Evolutionary conservation across 1,140 invertebrate species (phyloP), one percentile per base, ranked within the genome.

Genomic region (Drosophila grimshawi): DNA sequence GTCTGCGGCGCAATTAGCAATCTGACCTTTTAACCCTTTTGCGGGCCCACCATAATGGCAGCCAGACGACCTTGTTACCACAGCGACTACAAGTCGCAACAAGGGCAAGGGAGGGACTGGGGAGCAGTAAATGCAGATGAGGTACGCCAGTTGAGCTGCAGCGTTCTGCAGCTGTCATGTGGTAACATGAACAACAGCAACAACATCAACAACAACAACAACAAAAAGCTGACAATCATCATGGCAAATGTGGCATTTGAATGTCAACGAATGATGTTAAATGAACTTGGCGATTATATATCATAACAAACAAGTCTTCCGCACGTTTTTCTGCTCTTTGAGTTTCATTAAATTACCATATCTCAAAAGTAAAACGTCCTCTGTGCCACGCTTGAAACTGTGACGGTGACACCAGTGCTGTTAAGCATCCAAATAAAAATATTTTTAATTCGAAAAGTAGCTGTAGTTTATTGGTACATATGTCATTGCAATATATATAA

Each of bases 21-120:
- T 88, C 80, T 88, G 83, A 88, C 83, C 83, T 88, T 88, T 88
- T 88, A 88, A 88, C 83, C 83, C 80, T 80, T 73, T 63, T 56
- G 78, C 45, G 76, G 67, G 73, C 52, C 69, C 53, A 61, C 68
- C 57, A 60, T 45, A 70, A 71, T 45, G 62, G 48, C 72, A 75
- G 64, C 70, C 74, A 56, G 43, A 52, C 83, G 83, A 88, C 85
- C 83, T 89, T 88, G 83, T 88, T 89, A 88, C 83, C 83, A 88
- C 83, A 89, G 83, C 85, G 89, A 89, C 83, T 74, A 33, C 59
- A 52, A 55, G 1, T 29, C 35, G 45, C 29, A 27, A 52, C 7
- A 32, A 11, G 5, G 27, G 3, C 4, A 7, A 32, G n/a, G 11
- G 33, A 19, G 27, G 6, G 35, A 19, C n/a, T 32, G 43, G 10